Conservation (phyloP, 1,140 invertebrate genomes). For the Penaeus indicus region DNA sequence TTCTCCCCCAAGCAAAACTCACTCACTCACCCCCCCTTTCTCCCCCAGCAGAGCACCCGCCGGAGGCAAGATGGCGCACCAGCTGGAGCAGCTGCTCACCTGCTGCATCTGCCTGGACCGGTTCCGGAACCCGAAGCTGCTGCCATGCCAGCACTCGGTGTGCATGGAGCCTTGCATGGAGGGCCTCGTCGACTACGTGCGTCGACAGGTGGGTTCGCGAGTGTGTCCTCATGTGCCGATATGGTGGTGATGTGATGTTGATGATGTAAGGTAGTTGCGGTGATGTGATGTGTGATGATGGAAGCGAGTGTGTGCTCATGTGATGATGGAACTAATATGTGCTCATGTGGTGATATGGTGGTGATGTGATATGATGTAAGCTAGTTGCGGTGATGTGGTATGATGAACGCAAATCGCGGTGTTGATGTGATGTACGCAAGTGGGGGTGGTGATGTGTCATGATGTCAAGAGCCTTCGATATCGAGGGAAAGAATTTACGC, state of each 20-base stretch:
- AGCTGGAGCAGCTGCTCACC: constrained; percentile 97
- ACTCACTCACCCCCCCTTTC: not conserved
- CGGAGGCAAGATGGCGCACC: constrained; percentile 79
- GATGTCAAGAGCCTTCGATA: too few species aligned
- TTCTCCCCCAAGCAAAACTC: not conserved
- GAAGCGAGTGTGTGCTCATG: too few species aligned
- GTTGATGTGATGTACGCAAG: too few species aligned
- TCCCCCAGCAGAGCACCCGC: constrained; percentile 3
- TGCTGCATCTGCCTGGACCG: constrained; percentile 98
- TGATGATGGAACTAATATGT: too few species aligned
- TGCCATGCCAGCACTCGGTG: constrained; percentile 99
- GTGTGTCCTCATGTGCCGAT: not conserved
- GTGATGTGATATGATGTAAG: too few species aligned
- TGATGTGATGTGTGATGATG: too few species aligned
- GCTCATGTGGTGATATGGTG: too few species aligned
- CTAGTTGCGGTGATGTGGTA: too few species aligned
- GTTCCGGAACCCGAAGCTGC: constrained; percentile 94
- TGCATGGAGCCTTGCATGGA: constrained; percentile 99
- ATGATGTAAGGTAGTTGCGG: too few species aligned
- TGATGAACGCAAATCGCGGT: too few species aligned
- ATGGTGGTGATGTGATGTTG: not conserved
- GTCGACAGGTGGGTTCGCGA: constrained; percentile 80
- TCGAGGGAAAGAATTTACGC: too few species aligned
- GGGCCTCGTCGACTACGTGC: constrained; percentile 93
- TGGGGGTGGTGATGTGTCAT: too few species aligned